phyloP scores from a whole-genome alignment of 1,140 invertebrate species.

The Neoseiulus cucumeris region DNA sequence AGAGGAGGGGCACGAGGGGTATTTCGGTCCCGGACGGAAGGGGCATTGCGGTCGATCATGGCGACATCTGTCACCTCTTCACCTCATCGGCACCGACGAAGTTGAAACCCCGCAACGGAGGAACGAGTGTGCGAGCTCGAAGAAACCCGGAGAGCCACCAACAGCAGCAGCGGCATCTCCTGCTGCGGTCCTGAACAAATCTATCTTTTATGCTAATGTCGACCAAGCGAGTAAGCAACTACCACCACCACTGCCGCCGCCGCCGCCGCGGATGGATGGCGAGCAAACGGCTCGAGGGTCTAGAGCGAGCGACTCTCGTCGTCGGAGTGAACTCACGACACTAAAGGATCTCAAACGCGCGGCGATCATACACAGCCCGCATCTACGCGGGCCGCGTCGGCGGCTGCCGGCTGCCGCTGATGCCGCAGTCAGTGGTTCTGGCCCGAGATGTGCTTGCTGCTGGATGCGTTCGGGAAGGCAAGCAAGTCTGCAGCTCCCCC shows the following conservation, averaged over 20 bases:
- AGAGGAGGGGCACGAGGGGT: neutral
- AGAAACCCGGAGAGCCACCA: no score
- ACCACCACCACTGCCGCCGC: no score
- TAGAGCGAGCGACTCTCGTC: no score
- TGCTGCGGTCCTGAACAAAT: neutral
- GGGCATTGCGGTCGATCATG: conserved; percentile 6
- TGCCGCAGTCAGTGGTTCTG: neutral
- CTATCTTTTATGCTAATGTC: conserved; percentile 10
- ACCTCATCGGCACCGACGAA: neutral
- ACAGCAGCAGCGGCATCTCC: no score
- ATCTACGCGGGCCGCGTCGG: neutral
- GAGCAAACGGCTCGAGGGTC: no score
- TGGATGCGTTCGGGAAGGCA: neutral
- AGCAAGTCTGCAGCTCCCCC: neutral
- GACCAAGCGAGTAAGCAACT: no score
- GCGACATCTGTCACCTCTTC: conserved; percentile 10
- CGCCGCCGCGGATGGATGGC: neutral
- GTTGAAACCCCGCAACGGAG: no score
- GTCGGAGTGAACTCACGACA: no score
- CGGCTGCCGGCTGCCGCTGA: neutral
- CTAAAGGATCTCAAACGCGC: no score
- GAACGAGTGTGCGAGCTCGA: no score
- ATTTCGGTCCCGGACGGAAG: neutral
- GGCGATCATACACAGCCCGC: neutral
- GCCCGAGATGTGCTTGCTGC: no score